Percentiles rank a stretch among this genome's conserved stretches.
Conservation (phyloP, 2,888 invertebrate genomes). For the Abrostola triplasia region DNA sequence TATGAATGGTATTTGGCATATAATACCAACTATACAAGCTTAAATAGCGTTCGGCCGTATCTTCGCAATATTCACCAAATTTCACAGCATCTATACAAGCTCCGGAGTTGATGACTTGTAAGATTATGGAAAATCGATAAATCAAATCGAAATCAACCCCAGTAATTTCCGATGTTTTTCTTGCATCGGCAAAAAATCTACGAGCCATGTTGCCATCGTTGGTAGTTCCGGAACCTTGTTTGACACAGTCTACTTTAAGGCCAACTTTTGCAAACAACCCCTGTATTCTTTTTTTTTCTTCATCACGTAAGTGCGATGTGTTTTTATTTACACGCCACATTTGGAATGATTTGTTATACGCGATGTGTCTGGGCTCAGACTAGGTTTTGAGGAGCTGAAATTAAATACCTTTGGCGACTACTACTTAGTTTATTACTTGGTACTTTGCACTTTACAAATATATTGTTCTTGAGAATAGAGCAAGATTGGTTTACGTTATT, state of each 20-base stretch:
- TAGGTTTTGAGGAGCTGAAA: no score
- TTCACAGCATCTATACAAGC: constrained; percentile 5
- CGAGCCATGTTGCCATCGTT: constrained; percentile 15
- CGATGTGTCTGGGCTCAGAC: no score
- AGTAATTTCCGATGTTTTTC: constrained; percentile 7
- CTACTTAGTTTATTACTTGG: no score
- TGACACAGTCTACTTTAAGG: constrained; percentile 17
- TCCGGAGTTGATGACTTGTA: constrained; percentile 15
- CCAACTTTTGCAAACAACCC: constrained; percentile 14
- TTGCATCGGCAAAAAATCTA: constrained; percentile 15
- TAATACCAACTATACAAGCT: constrained; percentile 1
- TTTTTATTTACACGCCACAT: constrained; percentile 6
- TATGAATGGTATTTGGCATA: no score
- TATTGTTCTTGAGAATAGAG: no score
- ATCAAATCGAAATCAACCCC: constrained; percentile 10
- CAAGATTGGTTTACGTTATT: no score
- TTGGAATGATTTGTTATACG: constrained; percentile 10
- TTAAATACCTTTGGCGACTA: no score
- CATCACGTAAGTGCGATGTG: constrained; percentile 5
- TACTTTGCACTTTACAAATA: no score
- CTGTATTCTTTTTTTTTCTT: constrained; percentile 19
- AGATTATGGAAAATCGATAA: constrained; percentile 16
- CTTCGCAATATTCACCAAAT: background rate
- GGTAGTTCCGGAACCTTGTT: constrained; percentile 16
- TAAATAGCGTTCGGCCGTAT: constrained; percentile 2